A percentile compares a stretch with the other conserved stretches of the same genome.
These are phyloP conservation scores for Meghimatium bilineatum DNA, from an alignment of 2,888 invertebrate genomes.

Conservation along the genomic window DNA sequence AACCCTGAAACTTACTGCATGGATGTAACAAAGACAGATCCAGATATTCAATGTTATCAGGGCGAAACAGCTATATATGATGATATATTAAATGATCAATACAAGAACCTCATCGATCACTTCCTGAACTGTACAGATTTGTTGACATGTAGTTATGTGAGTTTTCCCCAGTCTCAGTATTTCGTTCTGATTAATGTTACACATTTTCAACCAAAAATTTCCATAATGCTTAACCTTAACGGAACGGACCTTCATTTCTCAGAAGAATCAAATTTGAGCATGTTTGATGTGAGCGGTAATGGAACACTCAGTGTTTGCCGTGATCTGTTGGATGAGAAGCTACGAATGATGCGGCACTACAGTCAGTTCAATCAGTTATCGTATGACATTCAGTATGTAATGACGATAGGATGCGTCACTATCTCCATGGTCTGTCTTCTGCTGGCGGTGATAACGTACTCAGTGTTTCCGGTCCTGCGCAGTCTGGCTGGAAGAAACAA, in stretches of 20 bases:
- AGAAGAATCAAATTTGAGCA: background rate
- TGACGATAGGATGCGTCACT: conserved; percentile 16
- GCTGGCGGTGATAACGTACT: conserved; percentile 33
- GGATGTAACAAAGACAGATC: background rate
- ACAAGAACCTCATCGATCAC: background rate
- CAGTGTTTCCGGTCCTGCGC: conserved; percentile 2
- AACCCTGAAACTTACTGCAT: background rate
- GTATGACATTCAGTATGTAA: background rate
- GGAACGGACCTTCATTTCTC: background rate
- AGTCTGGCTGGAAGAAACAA: conserved; percentile 29
- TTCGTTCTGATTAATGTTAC: background rate
- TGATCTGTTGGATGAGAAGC: conserved; percentile 6
- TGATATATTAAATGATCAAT: background rate
- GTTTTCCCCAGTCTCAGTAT: background rate
- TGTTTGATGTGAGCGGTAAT: background rate
- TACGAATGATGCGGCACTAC: background rate
- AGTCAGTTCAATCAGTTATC: background rate
- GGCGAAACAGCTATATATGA: background rate
- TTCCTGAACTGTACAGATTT: background rate
- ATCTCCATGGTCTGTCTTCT: conserved; percentile 30
- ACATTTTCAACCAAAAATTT: background rate
- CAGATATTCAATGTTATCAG: background rate
- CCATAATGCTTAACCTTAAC: background rate
- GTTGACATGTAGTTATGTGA: conserved; percentile 2
- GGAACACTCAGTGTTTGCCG: conserved; percentile 10